Base-by-base conservation (phyloP, 2,797 vertebrate genomes). In the Sitta carolinensis region DNA sequence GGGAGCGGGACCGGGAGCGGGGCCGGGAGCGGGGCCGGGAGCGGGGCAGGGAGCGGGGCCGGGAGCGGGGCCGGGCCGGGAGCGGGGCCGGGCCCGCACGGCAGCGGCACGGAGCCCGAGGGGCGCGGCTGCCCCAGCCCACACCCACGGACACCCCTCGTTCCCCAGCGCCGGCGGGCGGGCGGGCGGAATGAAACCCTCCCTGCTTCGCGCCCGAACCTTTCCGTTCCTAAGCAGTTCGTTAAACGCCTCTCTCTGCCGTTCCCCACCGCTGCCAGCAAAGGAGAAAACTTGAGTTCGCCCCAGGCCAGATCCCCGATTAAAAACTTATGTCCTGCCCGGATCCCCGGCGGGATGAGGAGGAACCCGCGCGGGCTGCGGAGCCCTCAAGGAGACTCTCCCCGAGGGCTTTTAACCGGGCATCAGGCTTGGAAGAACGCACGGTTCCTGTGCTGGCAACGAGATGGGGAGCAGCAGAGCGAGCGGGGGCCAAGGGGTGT, bases 401-500 rank as follows among this genome's bases (percentile, higher is more conserved):
- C 27, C 61, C 0, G 1, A 10, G 23, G 3, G 36, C 30, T 59
- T 23, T 1, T 4, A 22, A 13, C 3, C 11, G 10, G 16, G n/a
- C 36, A 16, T 14, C 10, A 2, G 15, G 3, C 20, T 22, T 3
- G 22, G 43, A 43, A 54, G 17, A 40, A 23, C 32, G 25, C 25
- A 0, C 2, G 1, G 16, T 79, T 72, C 17, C 16, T 17, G 25
- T 8, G 27, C 29, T 34, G 70, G 17, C 8, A 34, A 17, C 76
- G 64, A 36, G 62, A 10, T 0, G 4, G 20, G 30, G 8, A 82
- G 13, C 0, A 1, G 20, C 3, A 2, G 29, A 47, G 21, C 0
- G 2, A 10, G 5, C 0, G 0, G 14, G 18, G 38, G 22, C 19
- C n/a, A 1, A 13, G 12, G 13, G 40, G 38, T 3, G n/a, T 15